Evolutionary conservation across 2,888 invertebrate genomes (phyloP), one percentile per base, ranked within the genome.

Genomic region (Apodemia zela): DNA sequence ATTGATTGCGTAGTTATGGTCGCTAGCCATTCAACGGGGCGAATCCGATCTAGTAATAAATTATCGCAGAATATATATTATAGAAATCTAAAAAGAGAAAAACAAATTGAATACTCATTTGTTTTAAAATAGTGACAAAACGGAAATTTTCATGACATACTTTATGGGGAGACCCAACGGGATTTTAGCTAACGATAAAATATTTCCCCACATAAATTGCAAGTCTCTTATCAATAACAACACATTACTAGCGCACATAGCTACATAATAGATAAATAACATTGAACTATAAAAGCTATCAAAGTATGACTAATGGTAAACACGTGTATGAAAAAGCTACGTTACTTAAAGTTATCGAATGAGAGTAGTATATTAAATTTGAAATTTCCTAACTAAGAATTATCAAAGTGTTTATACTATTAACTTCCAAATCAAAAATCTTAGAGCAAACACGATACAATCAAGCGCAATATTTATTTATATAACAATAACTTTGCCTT

Each of bases 261-360:
- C 21, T 51, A 18, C 11, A 51, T 21, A 51, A 51, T 51, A 51
- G 51, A 51, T 51, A 51, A 51, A 11, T 21, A 51, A 21, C 21
- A 25, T 54, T 54, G 21, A 54, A 54, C 54, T 54, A 25, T 54
- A 54, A 54, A 54, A 54, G 54, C 54, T 54, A 54, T 54, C 54
- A 54, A 3, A 21, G 13, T 25, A 54, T 54, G 51, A 54, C 51
- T 54, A 54, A 54, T 54, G 51, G 51, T 54, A 25, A 54, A 54
- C 51, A 21, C 51, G 51, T 54, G 51, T 54, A 54, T 54, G 51
- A 54, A 54, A 51, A 54, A 54, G 51, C 51, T 54, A 54, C 51
- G 25, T 51, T 21, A 21, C 51, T 54, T 54, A 18, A 21, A 11
- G 13, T 54, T 25, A 54, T 25, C 13, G 13, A 15, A 54, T 25